Evolutionary conservation across 2,888 invertebrate species (phyloP).

Genomic region (Syrphus vitripennis): DNA sequence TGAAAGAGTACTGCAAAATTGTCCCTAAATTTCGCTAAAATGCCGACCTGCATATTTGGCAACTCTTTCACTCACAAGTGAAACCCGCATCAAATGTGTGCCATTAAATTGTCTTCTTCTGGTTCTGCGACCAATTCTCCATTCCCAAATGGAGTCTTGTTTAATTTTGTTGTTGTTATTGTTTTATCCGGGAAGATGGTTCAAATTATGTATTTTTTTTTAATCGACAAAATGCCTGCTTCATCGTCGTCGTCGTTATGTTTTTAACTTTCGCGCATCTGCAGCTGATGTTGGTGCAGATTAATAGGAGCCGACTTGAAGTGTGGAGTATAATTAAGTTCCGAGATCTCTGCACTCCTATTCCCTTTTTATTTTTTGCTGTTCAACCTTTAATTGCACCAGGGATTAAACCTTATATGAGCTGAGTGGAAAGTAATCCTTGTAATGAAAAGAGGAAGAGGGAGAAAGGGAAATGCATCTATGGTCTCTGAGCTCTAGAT

Average conservation of each 20-base stretch:
- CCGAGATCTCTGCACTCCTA: constrained; percentile 33
- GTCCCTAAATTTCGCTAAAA: background rate
- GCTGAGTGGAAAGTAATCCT: constrained; percentile 25
- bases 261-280: background rate
- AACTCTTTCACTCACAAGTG: constrained; percentile 5
- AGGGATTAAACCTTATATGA: constrained; percentile 13
- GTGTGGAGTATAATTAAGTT: constrained; percentile 49
- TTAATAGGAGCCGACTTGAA: constrained; percentile 27
- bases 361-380: background rate
- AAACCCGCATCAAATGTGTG: constrained; percentile 29
- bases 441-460: constrained; percentile 10
- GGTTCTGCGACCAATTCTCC: background rate
- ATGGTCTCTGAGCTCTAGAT: background rate
- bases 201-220: constrained; percentile 46
- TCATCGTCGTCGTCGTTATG: constrained; percentile 16
- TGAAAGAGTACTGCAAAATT: no score
- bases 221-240: constrained; percentile 48
- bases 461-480: background rate
- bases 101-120: constrained; percentile 38
- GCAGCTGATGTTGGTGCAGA: constrained; percentile 23
- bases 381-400: constrained; percentile 16
- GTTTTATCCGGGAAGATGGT: constrained; percentile 17
- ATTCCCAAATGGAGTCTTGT: background rate
- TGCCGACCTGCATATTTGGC: background rate
- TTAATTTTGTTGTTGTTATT: background rate